Conservation (phyloP, 2,888 invertebrate genomes). For the Autographa pulchrina region DNA sequence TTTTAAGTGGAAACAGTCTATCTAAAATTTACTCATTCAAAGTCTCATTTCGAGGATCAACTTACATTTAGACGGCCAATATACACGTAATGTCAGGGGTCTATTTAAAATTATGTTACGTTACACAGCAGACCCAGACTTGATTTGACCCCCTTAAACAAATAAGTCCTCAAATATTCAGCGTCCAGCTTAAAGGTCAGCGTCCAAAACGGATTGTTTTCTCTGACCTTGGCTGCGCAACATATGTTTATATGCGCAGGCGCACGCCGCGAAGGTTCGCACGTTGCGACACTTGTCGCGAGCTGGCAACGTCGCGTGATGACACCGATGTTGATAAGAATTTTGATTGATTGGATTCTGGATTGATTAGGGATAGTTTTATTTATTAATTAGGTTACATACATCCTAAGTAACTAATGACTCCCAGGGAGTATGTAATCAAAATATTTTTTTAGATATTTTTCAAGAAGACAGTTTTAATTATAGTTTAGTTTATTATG, state of each 20-base stretch:
- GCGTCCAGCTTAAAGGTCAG: constrained; percentile 27
- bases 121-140: neutral
- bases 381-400: neutral
- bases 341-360: constrained; percentile 19
- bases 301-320: constrained; percentile 51
- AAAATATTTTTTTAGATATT: too few relatives aligned
- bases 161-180: neutral
- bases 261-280: constrained; percentile 54
- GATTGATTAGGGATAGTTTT: neutral
- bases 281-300: constrained; percentile 49
- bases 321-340: constrained; percentile 35
- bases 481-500: too few relatives aligned
- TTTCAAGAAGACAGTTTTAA: too few relatives aligned
- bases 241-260: constrained; percentile 56
- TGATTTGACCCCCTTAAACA: neutral
- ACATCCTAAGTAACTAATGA: too few relatives aligned
- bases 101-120: neutral
- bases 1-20: too few relatives aligned
- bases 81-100: too few relatives aligned
- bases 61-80: too few relatives aligned
- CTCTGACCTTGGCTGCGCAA: constrained; percentile 56
- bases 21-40: too few relatives aligned
- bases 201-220: constrained; percentile 51
- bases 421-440: too few relatives aligned
- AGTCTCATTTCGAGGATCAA: too few relatives aligned